These are phyloP conservation scores for Neomicropteryx cornuta DNA, from an alignment of 1,140 invertebrate species.

Conservation along the genomic window DNA sequence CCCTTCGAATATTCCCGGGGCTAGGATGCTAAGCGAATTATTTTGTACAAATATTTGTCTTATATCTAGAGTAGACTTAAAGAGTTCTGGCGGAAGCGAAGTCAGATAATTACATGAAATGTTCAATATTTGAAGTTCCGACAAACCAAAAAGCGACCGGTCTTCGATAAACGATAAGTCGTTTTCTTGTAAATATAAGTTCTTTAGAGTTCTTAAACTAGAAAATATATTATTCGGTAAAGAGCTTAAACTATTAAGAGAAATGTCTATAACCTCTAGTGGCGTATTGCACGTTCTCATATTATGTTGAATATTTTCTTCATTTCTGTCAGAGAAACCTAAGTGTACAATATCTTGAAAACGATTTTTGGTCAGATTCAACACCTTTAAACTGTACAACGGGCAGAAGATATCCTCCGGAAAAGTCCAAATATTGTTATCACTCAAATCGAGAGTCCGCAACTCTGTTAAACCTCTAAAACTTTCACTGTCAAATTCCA, in stretches of 20 bases:
- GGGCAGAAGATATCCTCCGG: conserved; percentile 65
- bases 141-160: conserved; percentile 56
- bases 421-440: conserved; percentile 71
- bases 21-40: conserved; percentile 65
- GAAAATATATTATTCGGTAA: conserved; percentile 58
- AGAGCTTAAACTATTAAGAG: conserved; percentile 58
- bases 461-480: conserved; percentile 57
- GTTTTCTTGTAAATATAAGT: conserved; percentile 61
- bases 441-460: conserved; percentile 57
- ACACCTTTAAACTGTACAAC: conserved; percentile 49
- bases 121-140: conserved; percentile 56
- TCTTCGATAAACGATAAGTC: conserved; percentile 59
- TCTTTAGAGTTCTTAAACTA: conserved; percentile 50
- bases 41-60: conserved; percentile 66
- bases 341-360: conserved; percentile 62
- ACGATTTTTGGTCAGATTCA: conserved; percentile 71
- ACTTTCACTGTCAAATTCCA: conserved; percentile 61
- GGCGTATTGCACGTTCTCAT: conserved; percentile 48
- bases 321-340: conserved; percentile 49
- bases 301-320: conserved; percentile 28
- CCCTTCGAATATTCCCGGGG: conserved; percentile 62
- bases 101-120: conserved; percentile 66
- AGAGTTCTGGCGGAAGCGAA: conserved; percentile 61
- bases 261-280: conserved; percentile 61
- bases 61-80: conserved; percentile 53